Evolutionary conservation across 2,113 vertebrate species (phyloP), one percentile per base, ranked within the genome.

Genomic region (Bagarius yarrelli): DNA sequence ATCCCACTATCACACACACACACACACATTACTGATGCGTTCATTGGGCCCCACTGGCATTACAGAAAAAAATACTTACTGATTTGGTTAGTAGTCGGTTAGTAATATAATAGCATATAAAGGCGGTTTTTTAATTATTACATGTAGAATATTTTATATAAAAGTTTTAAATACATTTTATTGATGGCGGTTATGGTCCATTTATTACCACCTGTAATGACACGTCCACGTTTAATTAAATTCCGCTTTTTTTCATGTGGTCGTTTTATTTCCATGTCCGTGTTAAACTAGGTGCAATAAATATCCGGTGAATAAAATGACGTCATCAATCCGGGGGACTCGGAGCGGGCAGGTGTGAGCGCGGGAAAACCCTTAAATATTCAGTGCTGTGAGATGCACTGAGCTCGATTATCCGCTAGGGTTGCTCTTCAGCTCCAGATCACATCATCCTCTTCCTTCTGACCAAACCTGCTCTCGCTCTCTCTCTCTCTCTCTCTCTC

Each of bases 381-480:
- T 40, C 44, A n/a, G 63, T 19, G 67, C 23, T 19, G 16, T 23
- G 50, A 40, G 69, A 23, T 85, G 87, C 69, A 85, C 72, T 84
- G 53, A 77, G 56, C 79, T 56, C 52, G 25, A 79, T 32, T 78
- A 55, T 86, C 87, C 85, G 36, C 85, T 85, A 88, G 86, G n/a
- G 83, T 64, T 74, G 87, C 85, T 85, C 72, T 79, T 47, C 78
- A 78, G 63, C 56, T 81, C 86, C 32, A 56, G 32, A 76, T 13
- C 63, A 2, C 34, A 8, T 71, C 73, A 40, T 76, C 40, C 34
- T 25, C 19, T 30, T 61, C 40, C 32, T 52, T 47, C 64, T 57
- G 56, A 69, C 60, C 50, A 66, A 66, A 79, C 72, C 47, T 69
- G 40, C 67, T 72, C 19, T 21, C 44, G 12, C 64, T 40, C 64